These are phyloP conservation scores for Apodemus sylvaticus DNA, from an alignment of 2,113 vertebrate genomes.

Conservation along the genomic window DNA sequence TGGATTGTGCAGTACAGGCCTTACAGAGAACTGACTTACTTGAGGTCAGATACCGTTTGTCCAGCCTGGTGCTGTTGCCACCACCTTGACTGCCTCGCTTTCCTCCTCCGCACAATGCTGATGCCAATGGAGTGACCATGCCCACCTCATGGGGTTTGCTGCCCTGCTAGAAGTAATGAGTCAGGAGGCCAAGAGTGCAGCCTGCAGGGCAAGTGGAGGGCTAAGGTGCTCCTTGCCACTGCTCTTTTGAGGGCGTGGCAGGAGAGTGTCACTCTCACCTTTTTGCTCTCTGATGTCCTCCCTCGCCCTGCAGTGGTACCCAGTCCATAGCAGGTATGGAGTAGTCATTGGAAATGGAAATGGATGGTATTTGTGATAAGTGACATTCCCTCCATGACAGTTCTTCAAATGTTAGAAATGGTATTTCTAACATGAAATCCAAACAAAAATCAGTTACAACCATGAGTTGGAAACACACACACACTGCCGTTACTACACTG, in stretches of 20 bases:
- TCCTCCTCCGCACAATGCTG: background rate
- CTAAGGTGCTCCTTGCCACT: too few relatives aligned
- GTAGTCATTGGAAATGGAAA: background rate
- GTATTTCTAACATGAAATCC: background rate
- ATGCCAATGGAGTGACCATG: background rate
- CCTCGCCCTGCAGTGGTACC: too few relatives aligned
- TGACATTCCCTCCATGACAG: background rate
- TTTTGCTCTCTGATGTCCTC: background rate
- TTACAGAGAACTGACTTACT: background rate
- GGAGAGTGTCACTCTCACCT: background rate
- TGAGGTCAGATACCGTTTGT: background rate
- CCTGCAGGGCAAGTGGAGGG: background rate
- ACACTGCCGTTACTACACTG: too few relatives aligned
- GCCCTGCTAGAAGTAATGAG: background rate
- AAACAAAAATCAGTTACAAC: background rate
- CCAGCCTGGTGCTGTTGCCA: background rate
- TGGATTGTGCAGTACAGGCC: background rate
- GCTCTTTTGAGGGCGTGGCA: background rate
- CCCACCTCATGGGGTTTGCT: background rate
- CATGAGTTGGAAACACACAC: background rate
- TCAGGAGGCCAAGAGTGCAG: background rate
- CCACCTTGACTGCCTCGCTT: background rate
- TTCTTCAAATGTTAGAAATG: background rate
- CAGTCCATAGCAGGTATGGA: too few relatives aligned
- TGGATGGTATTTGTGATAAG: background rate